Percentiles rank a stretch among this genome's conserved stretches.
Conservation (phyloP, 2,113 vertebrate genomes). For the Erpornis zantholeuca region DNA sequence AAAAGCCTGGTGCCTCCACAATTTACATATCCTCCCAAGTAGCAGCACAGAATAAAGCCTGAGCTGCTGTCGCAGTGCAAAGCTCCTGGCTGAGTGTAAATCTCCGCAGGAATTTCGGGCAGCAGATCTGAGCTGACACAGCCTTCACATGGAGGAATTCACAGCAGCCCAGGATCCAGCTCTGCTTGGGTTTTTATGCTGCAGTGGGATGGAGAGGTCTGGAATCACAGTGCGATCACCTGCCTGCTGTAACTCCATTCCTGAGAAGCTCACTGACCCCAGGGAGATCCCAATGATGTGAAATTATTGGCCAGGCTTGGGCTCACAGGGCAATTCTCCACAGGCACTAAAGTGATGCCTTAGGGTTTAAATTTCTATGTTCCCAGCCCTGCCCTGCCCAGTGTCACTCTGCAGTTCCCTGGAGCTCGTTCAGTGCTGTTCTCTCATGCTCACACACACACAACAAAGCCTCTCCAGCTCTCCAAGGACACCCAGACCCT, state of each 20-base stretch:
- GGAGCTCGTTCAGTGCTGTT: no score
- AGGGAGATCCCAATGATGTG: background rate
- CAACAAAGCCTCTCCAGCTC: no score
- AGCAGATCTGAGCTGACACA: background rate
- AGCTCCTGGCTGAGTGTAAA: constrained; percentile 42
- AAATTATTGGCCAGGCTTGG: background rate
- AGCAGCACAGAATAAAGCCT: background rate
- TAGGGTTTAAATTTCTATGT: no score
- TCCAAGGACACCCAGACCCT: no score
- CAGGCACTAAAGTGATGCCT: no score
- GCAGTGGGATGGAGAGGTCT: background rate
- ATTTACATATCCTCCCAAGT: constrained; percentile 28
- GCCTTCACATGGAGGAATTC: background rate
- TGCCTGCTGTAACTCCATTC: no score
- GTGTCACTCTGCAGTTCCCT: no score
- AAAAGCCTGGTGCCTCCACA: background rate
- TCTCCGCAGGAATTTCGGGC: background rate
- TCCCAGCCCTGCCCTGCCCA: no score
- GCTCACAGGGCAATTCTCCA: background rate
- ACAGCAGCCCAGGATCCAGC: background rate
- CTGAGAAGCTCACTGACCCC: rapidly evolving
- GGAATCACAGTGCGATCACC: no score
- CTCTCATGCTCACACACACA: no score
- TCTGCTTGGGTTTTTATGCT: background rate
- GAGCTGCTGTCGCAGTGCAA: background rate